Conservation (phyloP, 2,888 invertebrate species). For the Apodemia zela region DNA sequence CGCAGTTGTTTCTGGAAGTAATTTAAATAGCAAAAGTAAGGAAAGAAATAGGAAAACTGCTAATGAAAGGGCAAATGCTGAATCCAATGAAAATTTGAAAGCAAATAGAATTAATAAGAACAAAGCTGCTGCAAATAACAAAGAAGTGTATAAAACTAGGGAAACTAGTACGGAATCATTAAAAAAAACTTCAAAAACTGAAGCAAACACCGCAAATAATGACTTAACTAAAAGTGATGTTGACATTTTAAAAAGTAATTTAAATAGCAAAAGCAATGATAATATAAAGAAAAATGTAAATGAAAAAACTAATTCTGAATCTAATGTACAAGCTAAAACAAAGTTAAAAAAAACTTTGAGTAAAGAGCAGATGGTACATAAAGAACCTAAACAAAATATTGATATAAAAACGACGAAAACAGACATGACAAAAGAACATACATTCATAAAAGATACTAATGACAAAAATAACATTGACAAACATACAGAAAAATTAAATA, state of each 20-base stretch:
- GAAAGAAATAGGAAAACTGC: background rate
- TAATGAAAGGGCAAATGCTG: background rate
- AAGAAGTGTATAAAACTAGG: background rate
- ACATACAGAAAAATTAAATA: background rate
- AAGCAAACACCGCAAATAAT: background rate
- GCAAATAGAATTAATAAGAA: slow-evolving; percentile 4
- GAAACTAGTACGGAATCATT: background rate
- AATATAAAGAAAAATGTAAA: background rate
- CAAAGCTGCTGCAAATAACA: slow-evolving; percentile 3
- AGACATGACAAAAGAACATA: background rate
- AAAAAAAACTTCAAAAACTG: background rate
- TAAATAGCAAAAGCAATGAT: background rate
- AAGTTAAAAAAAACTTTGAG: background rate
- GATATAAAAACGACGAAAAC: background rate
- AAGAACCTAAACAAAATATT: background rate
- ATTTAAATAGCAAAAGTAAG: background rate
- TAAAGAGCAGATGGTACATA: background rate
- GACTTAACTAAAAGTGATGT: background rate
- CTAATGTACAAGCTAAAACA: background rate
- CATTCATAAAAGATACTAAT: background rate
- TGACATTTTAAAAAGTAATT: background rate
- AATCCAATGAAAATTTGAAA: background rate
- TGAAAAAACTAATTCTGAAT: background rate
- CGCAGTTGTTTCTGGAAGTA: background rate
- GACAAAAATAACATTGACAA: background rate